Evolutionary conservation across 2,888 invertebrate genomes (phyloP).

Genomic region (Trachelus stipa): DNA sequence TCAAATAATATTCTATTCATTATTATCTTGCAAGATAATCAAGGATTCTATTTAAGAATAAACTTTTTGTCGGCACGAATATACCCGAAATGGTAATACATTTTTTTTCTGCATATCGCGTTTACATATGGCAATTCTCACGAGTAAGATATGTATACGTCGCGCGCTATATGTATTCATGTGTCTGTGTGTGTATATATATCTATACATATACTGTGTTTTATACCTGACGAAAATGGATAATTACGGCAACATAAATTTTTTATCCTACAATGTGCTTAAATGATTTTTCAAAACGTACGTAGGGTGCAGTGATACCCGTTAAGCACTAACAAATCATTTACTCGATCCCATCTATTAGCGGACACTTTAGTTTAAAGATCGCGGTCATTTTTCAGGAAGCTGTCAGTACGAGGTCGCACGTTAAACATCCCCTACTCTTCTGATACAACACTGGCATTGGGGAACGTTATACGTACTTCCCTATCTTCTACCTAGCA

Average conservation of each 20-base stretch:
- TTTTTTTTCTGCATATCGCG: not conserved
- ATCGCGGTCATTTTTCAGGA: conserved; percentile 47
- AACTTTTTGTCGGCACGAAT: not conserved
- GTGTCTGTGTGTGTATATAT: not conserved
- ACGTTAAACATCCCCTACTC: conserved; percentile 30
- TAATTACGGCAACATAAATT: not conserved
- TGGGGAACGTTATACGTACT: not conserved
- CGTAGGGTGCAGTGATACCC: conserved; percentile 6
- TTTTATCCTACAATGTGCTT: conserved; percentile 16
- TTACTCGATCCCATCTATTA: conserved; percentile 44
- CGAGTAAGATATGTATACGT: not conserved
- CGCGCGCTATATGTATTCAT: not conserved
- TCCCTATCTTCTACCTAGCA: not conserved
- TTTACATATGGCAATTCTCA: not conserved
- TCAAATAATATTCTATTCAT: not conserved
- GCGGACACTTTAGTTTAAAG: conserved; percentile 49
- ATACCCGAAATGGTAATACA: not conserved
- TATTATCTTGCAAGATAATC: not conserved
- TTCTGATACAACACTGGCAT: not conserved
- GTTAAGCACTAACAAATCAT: conserved; percentile 30
- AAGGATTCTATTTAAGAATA: not conserved
- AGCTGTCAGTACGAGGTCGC: conserved; percentile 49
- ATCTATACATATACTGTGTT: not conserved
- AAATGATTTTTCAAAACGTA: conserved; percentile 2
- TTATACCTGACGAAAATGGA: not conserved